A percentile compares a stretch with the other conserved stretches of the same genome.
These are phyloP conservation scores for Clytia hemisphaerica DNA, from an alignment of 30 jellyfish, hydroid and myxozoan species.

Conservation along the genomic window DNA sequence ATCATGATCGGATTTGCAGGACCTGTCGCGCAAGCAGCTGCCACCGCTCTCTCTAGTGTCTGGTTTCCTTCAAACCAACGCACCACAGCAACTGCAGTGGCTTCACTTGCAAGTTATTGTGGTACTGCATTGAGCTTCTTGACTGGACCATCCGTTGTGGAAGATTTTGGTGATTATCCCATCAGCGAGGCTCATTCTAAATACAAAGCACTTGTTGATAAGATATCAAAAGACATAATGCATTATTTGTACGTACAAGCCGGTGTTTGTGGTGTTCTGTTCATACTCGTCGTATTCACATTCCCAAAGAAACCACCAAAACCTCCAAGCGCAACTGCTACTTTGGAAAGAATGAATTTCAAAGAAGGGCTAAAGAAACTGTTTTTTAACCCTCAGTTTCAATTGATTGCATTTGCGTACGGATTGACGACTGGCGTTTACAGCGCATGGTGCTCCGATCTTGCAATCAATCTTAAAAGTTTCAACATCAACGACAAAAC, in stretches of 20 bases:
- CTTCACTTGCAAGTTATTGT: constrained; percentile 80
- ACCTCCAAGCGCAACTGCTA: constrained; percentile 98
- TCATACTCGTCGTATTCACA: constrained; percentile 50
- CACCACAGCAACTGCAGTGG: constrained; percentile 96
- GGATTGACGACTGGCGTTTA: constrained; percentile 97
- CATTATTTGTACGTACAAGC: constrained; percentile 63
- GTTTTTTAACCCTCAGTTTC: constrained; percentile 76
- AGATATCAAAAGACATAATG: constrained; percentile 60
- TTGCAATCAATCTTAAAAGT: constrained; percentile 75
- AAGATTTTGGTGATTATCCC: constrained; percentile 36
- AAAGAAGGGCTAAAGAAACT: constrained; percentile 59
- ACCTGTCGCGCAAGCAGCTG: constrained; percentile 96
- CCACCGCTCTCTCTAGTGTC: constrained; percentile 87
- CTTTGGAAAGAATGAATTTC: constrained; percentile 73
- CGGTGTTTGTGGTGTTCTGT: constrained; percentile 65
- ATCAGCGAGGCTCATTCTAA: not conserved
- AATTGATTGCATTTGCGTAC: constrained; percentile 86
- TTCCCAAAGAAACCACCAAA: constrained; percentile 90
- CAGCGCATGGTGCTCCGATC: constrained; percentile 99
- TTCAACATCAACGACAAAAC: constrained; percentile 60
- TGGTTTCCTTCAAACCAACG: constrained; percentile 98
- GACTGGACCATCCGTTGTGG: constrained; percentile 80
- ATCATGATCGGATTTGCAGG: constrained; percentile 92
- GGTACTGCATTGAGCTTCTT: constrained; percentile 98
- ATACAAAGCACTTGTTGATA: not conserved